phyloP scores from a whole-genome alignment of 2,113 vertebrate genomes.

The Chlorodrepanis virens region DNA sequence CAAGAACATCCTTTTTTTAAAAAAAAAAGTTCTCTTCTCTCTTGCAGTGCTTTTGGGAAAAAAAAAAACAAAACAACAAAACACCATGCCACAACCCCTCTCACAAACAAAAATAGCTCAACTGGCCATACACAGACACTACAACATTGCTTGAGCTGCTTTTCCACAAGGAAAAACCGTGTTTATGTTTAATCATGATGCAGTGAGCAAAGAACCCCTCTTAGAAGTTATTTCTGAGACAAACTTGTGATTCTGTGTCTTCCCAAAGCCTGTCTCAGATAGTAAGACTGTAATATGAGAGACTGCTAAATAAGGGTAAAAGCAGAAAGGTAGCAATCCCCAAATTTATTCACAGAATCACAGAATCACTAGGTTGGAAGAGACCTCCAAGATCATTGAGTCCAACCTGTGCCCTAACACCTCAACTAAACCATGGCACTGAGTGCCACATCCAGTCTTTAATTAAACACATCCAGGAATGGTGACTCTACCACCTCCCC shows the following conservation, averaged over 20 bases:
- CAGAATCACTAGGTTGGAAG: background rate
- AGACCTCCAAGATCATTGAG: background rate
- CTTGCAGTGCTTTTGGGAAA: background rate
- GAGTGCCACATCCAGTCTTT: background rate
- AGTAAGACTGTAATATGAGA: background rate
- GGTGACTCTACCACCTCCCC: background rate
- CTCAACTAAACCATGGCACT: background rate
- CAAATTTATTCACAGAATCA: background rate
- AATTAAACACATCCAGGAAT: background rate
- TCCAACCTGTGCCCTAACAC: background rate
- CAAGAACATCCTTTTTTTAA: background rate
- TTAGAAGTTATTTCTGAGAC: background rate
- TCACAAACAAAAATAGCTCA: background rate
- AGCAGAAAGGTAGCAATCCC: background rate
- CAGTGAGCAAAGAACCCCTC: background rate
- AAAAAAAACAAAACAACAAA: background rate
- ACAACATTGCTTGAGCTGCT: background rate
- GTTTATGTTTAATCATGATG: background rate
- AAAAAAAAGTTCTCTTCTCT: background rate
- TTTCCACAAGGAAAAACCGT: background rate
- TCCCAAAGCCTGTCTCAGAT: background rate
- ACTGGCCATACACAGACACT: background rate
- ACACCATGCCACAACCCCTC: accelerated
- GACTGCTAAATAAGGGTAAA: background rate
- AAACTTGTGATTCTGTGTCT: background rate